Evolutionary conservation across 2,888 invertebrate genomes (phyloP).

Genomic region (Xestia sexstrigata): DNA sequence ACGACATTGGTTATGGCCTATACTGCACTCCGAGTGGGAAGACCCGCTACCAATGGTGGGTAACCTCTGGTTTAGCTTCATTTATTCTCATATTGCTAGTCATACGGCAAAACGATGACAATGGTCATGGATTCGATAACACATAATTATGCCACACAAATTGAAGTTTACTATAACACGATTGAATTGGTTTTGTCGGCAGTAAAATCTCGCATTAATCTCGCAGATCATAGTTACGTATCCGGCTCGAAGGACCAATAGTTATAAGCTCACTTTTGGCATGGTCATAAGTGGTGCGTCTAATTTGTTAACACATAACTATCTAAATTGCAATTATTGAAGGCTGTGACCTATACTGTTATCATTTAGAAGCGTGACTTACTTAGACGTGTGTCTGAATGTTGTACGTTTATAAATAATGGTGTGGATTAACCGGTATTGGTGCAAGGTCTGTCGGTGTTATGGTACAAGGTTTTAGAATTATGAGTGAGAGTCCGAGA

Average conservation of each 20-base stretch:
- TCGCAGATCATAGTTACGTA: neutral
- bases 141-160: neutral
- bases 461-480: neutral
- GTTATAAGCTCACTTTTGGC: neutral
- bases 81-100: neutral
- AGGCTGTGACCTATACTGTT: conserved; percentile 29
- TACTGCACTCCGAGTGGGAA: neutral
- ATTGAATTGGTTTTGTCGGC: neutral
- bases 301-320: conserved; percentile 10
- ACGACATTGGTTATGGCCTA: neutral
- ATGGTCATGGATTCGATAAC: neutral
- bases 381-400: conserved; percentile 6
- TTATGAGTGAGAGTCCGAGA: neutral
- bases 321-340: conserved; percentile 35
- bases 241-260: conserved; percentile 6
- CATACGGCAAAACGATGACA: neutral
- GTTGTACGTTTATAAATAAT: neutral
- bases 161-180: neutral
- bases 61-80: neutral
- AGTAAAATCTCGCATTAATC: neutral
- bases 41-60: neutral
- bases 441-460: conserved; percentile 7
- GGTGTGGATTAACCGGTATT: conserved; percentile 10
- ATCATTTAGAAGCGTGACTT: neutral
- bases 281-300: neutral